Evolutionary conservation across 2,797 vertebrate genomes (phyloP).

Genomic region (Amblyopsis hoosieri): DNA sequence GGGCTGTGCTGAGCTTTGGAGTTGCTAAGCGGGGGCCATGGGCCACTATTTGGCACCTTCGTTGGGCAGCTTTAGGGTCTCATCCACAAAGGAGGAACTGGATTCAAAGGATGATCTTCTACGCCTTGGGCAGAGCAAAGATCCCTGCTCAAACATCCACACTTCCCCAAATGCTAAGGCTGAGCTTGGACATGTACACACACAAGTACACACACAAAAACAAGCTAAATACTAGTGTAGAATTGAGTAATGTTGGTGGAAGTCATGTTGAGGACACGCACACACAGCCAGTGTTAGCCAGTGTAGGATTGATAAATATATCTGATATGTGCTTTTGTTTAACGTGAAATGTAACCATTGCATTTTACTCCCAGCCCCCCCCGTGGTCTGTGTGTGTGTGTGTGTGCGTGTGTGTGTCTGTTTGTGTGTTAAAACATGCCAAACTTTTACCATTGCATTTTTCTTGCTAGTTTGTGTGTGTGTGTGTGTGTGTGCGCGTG

Average conservation of each 20-base stretch:
- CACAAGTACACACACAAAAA: conserved; percentile 2
- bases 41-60: conserved; percentile 37
- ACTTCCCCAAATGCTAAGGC: background rate
- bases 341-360: background rate
- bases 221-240: background rate
- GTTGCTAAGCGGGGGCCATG: conserved; percentile 8
- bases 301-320: background rate
- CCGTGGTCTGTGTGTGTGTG: background rate
- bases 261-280: background rate
- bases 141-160: conserved; percentile 49
- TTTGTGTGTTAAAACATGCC: conserved; percentile 3
- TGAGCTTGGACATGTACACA: conserved; percentile 1
- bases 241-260: background rate
- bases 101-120: conserved; percentile 53
- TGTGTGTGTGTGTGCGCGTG: conserved; percentile 17
- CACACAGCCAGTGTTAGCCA: background rate
- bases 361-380: background rate
- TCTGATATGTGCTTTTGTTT: no score
- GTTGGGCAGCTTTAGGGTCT: conserved; percentile 47
- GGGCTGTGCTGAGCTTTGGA: no score
- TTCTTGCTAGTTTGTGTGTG: conserved; percentile 15
- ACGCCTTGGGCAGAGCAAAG: conserved; percentile 30
- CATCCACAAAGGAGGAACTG: conserved; percentile 45
- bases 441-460: no score
- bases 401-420: background rate